phyloP scores from a whole-genome alignment of 2,888 invertebrate species.

The Ellobium chinense region DNA sequence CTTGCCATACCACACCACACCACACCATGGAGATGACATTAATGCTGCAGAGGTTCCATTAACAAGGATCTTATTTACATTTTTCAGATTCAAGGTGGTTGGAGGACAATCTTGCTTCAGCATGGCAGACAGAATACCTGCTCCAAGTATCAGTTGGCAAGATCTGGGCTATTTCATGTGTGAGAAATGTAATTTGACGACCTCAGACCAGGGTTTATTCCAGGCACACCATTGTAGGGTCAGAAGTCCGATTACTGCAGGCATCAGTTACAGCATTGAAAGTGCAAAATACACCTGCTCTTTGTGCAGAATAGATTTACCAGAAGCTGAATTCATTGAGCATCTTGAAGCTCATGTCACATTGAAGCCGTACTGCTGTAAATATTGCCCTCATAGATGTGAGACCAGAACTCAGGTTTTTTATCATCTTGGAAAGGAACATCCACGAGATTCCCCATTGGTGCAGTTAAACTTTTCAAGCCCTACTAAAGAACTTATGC shows the following conservation, averaged over 20 bases:
- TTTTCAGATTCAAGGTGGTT: too few species aligned
- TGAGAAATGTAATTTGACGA: slow-evolving; percentile 21
- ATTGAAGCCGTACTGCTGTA: slow-evolving; percentile 13
- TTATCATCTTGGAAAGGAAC: neutral
- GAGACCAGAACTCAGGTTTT: neutral
- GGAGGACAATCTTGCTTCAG: too few species aligned
- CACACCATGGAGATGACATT: too few species aligned
- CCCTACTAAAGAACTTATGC: neutral
- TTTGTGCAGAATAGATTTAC: slow-evolving; percentile 5
- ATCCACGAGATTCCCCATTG: neutral
- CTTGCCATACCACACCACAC: too few species aligned
- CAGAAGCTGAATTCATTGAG: slow-evolving; percentile 12
- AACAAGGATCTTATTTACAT: too few species aligned
- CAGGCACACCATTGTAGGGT: slow-evolving; percentile 27
- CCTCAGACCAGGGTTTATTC: slow-evolving; percentile 9
- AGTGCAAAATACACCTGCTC: slow-evolving; percentile 8
- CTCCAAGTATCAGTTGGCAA: too few species aligned
- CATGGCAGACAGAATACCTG: too few species aligned
- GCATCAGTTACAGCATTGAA: neutral
- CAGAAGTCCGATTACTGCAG: neutral
- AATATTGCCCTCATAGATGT: neutral
- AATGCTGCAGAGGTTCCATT: too few species aligned
- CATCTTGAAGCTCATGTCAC: slow-evolving; percentile 23
- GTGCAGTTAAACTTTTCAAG: neutral
- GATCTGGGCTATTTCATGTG: neutral